A percentile compares a stretch with the other conserved stretches of the same genome.
These are phyloP conservation scores for Penaeus monodon DNA, from an alignment of 2,888 invertebrate genomes.

Conservation along the genomic window DNA sequence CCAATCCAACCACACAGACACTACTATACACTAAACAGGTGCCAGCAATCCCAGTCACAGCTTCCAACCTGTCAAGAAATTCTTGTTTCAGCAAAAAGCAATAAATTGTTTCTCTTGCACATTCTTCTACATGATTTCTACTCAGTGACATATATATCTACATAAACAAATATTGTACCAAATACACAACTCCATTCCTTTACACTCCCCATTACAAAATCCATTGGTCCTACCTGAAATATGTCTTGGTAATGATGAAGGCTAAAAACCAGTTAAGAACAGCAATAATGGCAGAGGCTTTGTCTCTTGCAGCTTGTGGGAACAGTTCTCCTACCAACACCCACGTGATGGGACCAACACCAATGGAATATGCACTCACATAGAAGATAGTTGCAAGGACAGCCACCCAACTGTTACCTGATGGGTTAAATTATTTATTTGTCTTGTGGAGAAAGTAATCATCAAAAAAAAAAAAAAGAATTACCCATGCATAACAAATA, in stretches of 20 bases:
- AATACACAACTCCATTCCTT: background rate
- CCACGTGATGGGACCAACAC: conserved; percentile 53
- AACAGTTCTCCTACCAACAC: conserved; percentile 53
- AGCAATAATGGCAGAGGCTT: conserved; percentile 46
- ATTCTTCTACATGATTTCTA: background rate
- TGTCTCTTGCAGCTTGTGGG: conserved; percentile 50
- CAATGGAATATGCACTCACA: conserved; percentile 52
- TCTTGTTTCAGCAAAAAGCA: background rate
- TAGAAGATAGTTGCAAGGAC: conserved; percentile 49
- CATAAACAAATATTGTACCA: background rate
- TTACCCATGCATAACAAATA: background rate
- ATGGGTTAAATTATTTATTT: background rate
- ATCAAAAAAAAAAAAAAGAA: background rate
- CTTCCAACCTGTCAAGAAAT: conserved; percentile 31
- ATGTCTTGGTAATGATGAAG: conserved; percentile 55
- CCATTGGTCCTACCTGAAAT: conserved; percentile 35
- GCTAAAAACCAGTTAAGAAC: conserved; percentile 56
- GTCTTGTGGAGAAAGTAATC: background rate
- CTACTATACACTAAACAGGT: conserved; percentile 40
- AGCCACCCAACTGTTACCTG: conserved; percentile 54
- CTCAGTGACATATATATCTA: background rate
- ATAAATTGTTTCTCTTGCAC: background rate
- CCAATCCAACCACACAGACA: conserved; percentile 43
- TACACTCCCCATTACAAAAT: background rate
- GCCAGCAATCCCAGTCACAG: conserved; percentile 40